A percentile compares a stretch with the other conserved stretches of the same genome.
Conservation (phyloP, 2,113 vertebrate genomes). For the Grammomys dolichurus region DNA sequence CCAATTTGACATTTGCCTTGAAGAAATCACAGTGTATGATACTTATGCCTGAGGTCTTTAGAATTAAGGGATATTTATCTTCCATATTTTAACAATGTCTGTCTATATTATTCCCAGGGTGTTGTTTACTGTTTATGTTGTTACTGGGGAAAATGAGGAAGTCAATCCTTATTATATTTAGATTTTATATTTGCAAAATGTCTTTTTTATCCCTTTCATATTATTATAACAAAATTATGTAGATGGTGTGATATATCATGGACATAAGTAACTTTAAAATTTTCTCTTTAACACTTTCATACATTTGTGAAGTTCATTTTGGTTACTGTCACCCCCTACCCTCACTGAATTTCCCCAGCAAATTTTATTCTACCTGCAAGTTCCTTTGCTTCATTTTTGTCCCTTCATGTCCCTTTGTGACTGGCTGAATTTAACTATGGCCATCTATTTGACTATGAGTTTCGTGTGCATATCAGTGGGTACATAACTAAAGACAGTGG, state of each 20-base stretch:
- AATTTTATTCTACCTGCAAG: background rate
- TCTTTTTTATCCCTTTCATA: background rate
- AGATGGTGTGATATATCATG: background rate
- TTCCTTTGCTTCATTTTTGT: background rate
- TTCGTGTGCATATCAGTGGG: background rate
- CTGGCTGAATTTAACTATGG: background rate
- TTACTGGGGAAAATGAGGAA: conserved; percentile 31
- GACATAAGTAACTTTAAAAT: background rate
- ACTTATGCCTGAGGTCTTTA: conserved; percentile 41
- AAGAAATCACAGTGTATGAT: conserved; percentile 56
- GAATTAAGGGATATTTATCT: conserved; percentile 48
- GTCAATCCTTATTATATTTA: conserved; percentile 14
- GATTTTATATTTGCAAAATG: conserved; percentile 32
- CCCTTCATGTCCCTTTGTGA: too few species aligned
- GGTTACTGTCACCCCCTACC: background rate
- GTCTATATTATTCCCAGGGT: conserved; percentile 5
- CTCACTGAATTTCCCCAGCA: background rate
- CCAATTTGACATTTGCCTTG: conserved; percentile 68
- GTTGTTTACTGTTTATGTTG: conserved; percentile 25
- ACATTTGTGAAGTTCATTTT: background rate
- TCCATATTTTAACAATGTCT: conserved; percentile 49
- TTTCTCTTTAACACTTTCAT: background rate
- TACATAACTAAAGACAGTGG: background rate
- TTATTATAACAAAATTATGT: background rate
- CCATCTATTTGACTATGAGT: background rate